A percentile compares a stretch with the other conserved stretches of the same genome.
Evolutionary conservation across 2,113 vertebrate genomes (phyloP).

Genomic region (Dendrocopos noguchii): DNA sequence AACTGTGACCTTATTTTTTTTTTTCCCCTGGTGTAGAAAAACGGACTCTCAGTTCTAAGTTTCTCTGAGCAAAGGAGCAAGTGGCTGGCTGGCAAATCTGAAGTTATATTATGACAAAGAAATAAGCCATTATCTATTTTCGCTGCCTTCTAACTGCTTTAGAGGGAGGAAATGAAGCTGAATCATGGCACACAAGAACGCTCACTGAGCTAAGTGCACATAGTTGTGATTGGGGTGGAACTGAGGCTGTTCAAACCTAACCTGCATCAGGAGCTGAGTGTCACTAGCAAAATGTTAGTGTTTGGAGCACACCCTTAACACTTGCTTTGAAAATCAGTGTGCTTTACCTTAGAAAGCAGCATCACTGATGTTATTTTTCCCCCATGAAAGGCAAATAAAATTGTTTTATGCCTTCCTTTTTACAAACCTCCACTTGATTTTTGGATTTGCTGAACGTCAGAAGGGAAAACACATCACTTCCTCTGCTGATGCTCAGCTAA

Average conservation of each 20-base stretch:
- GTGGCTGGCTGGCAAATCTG: neutral
- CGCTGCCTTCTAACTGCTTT: neutral
- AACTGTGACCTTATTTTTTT: neutral
- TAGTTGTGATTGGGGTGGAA: conserved; percentile 6
- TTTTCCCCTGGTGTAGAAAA: neutral
- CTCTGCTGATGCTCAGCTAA: neutral
- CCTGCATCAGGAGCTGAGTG: neutral
- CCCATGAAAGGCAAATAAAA: neutral
- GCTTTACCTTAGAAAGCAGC: conserved; percentile 15
- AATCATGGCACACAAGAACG: neutral
- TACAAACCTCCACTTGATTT: neutral
- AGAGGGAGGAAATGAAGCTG: conserved; percentile 4
- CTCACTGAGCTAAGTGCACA: neutral
- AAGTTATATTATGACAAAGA: neutral
- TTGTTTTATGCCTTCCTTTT: neutral
- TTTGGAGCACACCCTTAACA: neutral
- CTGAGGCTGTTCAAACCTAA: neutral
- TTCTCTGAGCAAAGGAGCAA: neutral
- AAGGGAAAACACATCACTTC: neutral
- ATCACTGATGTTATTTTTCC: neutral
- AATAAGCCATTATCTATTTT: neutral
- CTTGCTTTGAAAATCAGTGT: neutral
- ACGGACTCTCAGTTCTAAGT: neutral
- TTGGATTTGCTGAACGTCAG: neutral
- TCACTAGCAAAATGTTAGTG: neutral